Conservation (phyloP, 2,888 invertebrate species). For the Drosophila stalkeri region DNA sequence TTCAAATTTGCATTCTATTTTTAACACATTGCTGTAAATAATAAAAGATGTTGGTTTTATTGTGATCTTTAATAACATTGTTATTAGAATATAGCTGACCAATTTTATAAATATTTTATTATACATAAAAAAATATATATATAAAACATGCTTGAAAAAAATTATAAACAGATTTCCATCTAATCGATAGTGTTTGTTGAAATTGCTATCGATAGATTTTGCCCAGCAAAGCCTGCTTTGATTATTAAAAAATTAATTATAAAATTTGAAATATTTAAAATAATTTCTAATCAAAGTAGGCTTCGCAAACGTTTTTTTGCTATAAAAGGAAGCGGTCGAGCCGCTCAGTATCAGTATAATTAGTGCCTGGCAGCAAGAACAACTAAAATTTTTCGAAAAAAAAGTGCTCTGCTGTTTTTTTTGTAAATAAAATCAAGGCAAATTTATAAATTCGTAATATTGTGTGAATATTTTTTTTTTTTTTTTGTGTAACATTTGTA, state of each 20-base stretch:
- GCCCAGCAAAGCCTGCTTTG: too few relatives aligned
- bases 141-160: too few relatives aligned
- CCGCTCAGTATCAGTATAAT: not conserved
- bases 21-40: not conserved
- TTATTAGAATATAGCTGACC: too few relatives aligned
- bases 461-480: not conserved
- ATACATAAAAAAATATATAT: too few relatives aligned
- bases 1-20: not conserved
- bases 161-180: not conserved
- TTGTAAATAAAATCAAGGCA: not conserved
- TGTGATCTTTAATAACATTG: too few relatives aligned
- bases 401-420: not conserved
- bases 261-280: not conserved
- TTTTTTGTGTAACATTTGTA: not conserved
- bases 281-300: not conserved
- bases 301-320: not conserved
- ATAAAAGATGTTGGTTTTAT: too few relatives aligned
- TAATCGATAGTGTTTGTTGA: not conserved
- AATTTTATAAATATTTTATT: too few relatives aligned
- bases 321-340: not conserved
- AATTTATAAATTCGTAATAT: not conserved
- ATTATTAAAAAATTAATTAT: too few relatives aligned
- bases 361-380: not conserved
- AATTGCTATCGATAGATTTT: too few relatives aligned
- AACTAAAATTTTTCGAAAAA: not conserved